Conservation (phyloP, 2,797 vertebrate species). For the Brachymystax lenok region DNA sequence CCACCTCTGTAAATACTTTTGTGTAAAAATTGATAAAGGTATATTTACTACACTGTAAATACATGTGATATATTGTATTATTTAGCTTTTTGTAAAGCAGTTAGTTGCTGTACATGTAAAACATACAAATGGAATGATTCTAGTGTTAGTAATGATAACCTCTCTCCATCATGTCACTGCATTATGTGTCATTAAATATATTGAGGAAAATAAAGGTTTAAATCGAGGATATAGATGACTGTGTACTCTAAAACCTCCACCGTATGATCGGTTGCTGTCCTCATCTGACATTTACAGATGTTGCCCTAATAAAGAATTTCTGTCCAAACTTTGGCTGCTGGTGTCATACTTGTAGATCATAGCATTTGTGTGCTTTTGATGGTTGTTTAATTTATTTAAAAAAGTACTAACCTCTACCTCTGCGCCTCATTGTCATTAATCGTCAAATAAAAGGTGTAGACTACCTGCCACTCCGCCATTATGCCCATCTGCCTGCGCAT, state of each 20-base stretch:
- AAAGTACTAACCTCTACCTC: neutral
- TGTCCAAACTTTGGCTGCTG: conserved; percentile 13
- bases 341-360: neutral
- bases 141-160: conserved; percentile 82
- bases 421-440: neutral
- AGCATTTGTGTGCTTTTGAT: neutral
- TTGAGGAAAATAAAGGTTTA: conserved; percentile 20
- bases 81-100: conserved; percentile 94
- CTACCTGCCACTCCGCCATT: neutral
- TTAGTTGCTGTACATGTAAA: conserved; percentile 91
- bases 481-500: neutral
- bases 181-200: conserved; percentile 19
- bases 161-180: conserved; percentile 57
- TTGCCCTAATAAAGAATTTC: conserved; percentile 52
- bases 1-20: conserved; percentile 88
- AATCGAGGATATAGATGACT: conserved; percentile 22
- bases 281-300: conserved; percentile 43
- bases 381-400: neutral
- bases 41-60: conserved; percentile 95
- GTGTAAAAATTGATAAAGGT: conserved; percentile 93
- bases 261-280: conserved; percentile 37
- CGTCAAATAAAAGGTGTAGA: neutral
- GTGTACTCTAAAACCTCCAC: conserved; percentile 21
- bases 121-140: conserved; percentile 83
- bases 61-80: conserved; percentile 90